Conservation (phyloP, 2,797 vertebrate genomes). For the Ctenosaura bakeri region DNA sequence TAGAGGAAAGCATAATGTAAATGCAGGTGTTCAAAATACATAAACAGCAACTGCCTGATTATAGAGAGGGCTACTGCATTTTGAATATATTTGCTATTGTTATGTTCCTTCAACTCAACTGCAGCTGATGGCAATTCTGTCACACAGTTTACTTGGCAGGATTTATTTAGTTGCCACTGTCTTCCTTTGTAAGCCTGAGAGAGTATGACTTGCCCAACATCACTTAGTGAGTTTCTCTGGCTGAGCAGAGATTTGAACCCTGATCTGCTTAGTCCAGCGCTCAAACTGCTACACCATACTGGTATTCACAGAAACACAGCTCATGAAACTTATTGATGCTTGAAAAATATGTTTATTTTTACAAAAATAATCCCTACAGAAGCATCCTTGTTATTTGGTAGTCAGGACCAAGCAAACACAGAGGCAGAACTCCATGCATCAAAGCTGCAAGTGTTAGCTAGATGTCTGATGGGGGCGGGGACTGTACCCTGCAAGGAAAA, state of each 20-base stretch:
- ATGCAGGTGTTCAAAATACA: constrained; percentile 30
- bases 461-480: not conserved
- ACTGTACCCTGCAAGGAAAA: not conserved
- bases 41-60: not conserved
- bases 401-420: not conserved
- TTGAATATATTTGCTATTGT: no score
- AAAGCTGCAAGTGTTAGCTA: not conserved
- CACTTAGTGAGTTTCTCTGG: no score
- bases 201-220: no score
- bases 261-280: no score
- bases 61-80: not conserved
- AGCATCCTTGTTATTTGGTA: not conserved
- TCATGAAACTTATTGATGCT: not conserved
- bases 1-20: constrained; percentile 43
- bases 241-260: no score
- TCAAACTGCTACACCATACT: no score
- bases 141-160: no score
- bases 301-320: not conserved
- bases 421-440: not conserved
- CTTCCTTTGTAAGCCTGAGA: no score
- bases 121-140: no score
- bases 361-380: not conserved
- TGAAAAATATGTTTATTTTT: not conserved
- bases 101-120: no score
- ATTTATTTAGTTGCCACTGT: no score